These are phyloP conservation scores for Biston betularia DNA, from an alignment of 2,888 invertebrate genomes.

Conservation along the genomic window DNA sequence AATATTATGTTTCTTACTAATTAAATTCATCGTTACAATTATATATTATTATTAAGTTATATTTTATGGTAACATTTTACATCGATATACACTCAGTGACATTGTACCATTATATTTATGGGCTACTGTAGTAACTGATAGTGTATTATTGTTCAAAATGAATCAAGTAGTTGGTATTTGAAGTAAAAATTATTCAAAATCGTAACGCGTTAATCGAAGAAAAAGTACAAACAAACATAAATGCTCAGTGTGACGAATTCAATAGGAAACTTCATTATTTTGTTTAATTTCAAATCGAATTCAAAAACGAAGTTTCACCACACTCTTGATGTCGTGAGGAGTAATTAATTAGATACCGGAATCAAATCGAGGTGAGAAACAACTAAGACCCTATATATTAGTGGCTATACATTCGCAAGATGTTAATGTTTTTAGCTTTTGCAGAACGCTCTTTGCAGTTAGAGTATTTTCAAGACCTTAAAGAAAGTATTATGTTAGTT, in stretches of 20 bases:
- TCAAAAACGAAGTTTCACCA: not conserved
- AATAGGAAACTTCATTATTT: not conserved
- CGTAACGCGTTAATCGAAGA: not conserved
- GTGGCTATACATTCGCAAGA: not conserved
- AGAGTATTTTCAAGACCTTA: not conserved
- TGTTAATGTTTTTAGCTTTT: not conserved
- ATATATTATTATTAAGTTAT: slow-evolving; percentile 46
- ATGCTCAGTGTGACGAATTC: slow-evolving; percentile 18
- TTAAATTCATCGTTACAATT: slow-evolving; percentile 44
- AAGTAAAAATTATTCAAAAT: slow-evolving; percentile 5
- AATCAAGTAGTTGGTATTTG: slow-evolving; percentile 1
- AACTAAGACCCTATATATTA: not conserved
- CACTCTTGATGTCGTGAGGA: no score
- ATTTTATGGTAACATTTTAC: slow-evolving; percentile 58
- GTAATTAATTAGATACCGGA: no score
- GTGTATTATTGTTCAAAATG: slow-evolving; percentile 23
- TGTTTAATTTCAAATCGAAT: no score
- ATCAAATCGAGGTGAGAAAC: not conserved
- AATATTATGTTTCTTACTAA: slow-evolving; percentile 42
- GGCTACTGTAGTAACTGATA: slow-evolving; percentile 19
- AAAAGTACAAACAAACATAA: slow-evolving; percentile 22
- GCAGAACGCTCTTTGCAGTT: not conserved
- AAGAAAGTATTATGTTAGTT: not conserved
- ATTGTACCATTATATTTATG: slow-evolving; percentile 38
- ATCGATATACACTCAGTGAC: slow-evolving; percentile 43